phyloP scores from a whole-genome alignment of 2,113 vertebrate genomes.

The Macroglossus sobrinus region DNA sequence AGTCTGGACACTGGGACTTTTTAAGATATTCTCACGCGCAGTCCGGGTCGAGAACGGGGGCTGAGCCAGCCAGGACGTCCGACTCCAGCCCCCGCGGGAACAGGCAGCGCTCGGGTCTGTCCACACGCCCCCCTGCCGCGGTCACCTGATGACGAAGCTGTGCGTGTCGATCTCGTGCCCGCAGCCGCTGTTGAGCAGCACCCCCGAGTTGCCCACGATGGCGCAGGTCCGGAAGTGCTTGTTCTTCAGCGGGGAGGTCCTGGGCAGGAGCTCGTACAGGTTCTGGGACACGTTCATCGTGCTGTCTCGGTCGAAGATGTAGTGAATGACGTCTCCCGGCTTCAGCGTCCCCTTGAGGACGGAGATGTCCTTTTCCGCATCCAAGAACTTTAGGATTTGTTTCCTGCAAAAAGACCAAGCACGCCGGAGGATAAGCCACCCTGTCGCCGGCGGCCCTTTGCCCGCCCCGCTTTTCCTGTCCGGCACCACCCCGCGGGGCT shows the following conservation, averaged over 20 bases:
- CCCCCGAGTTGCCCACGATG: conserved; percentile 96
- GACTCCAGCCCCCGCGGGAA: not conserved
- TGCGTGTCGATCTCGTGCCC: conserved; percentile 93
- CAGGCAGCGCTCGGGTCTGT: not conserved
- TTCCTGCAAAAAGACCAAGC: conserved; percentile 83
- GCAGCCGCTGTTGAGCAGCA: conserved; percentile 95
- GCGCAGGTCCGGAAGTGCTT: conserved; percentile 92
- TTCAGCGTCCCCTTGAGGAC: conserved; percentile 95
- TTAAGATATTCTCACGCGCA: not conserved
- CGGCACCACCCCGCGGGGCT: not conserved
- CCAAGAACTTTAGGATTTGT: conserved; percentile 94
- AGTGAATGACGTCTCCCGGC: conserved; percentile 94
- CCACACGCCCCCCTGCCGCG: rapidly evolving
- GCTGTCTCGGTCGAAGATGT: conserved; percentile 96
- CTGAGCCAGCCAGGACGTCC: not conserved
- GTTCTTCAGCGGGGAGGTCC: conserved; percentile 91
- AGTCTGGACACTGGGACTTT: not conserved
- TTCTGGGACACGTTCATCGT: conserved; percentile 96
- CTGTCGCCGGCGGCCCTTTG: not conserved
- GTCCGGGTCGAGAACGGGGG: not conserved
- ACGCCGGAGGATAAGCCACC: not conserved
- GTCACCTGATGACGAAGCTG: conserved; percentile 95
- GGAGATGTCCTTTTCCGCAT: conserved; percentile 95
- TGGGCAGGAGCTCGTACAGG: conserved; percentile 93
- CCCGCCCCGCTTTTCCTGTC: not conserved